Percentiles rank a stretch among this genome's conserved stretches.
Evolutionary conservation across 2,113 vertebrate genomes (phyloP).

Genomic region (Tenrec ecaudatus): DNA sequence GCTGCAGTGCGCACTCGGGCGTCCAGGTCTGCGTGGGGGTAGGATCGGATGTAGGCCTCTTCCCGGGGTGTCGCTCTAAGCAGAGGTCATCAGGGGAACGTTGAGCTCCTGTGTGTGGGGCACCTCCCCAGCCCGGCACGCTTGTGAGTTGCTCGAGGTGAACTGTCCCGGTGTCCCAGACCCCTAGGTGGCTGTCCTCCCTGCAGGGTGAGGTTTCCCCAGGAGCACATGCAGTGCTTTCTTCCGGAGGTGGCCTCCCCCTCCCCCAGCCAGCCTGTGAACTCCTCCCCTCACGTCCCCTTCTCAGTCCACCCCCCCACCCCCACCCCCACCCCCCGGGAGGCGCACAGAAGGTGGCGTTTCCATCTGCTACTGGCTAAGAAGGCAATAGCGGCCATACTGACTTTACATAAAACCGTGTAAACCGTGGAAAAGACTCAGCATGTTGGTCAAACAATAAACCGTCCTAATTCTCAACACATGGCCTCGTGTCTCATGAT

Average conservation of each 20-base stretch:
- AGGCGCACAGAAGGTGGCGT: constrained; percentile 51
- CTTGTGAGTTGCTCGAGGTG: constrained; percentile 49
- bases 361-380: constrained; percentile 66
- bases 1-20: neutral
- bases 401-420: constrained; percentile 80
- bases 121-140: neutral
- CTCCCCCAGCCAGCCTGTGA: constrained; percentile 47
- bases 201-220: neutral
- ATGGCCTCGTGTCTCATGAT: constrained; percentile 55
- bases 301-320: neutral
- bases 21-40: neutral
- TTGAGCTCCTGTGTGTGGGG: neutral
- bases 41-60: neutral
- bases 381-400: constrained; percentile 62
- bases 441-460: constrained; percentile 85
- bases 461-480: constrained; percentile 80
- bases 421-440: constrained; percentile 81
- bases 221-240: neutral
- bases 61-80: neutral
- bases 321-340: neutral
- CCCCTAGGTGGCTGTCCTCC: neutral
- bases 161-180: constrained; percentile 2
- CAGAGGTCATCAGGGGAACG: neutral
- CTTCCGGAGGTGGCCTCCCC: neutral
- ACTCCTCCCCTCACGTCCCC: neutral